Base-by-base conservation (phyloP, 2,888 invertebrate genomes). In the Ryuthela nishihirai region DNA sequence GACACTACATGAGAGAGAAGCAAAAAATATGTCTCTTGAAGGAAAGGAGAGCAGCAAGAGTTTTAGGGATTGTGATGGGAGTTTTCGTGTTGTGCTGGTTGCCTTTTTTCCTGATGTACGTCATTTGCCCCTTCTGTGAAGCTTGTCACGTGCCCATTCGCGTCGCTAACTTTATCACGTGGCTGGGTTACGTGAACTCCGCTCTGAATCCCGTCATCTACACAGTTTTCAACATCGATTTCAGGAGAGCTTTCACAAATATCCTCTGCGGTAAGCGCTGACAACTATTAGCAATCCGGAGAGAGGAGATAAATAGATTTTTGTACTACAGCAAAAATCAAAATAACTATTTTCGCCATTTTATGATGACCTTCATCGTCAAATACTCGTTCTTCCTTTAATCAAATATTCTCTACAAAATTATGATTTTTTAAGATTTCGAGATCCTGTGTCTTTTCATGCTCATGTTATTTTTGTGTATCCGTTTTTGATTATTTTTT, bases 51-150 rank as follows among this genome's bases (percentile, higher is more conserved):
- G 97, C 97, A 0, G 95, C 97, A 0, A 80, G 95, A 47, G 97
- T 95, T 0, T 80, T 98, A 2, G 97, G 94, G 20, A 94, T 98
- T 50, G 95, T 98, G 54, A 95, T 98, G 87, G 95, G 95, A 5
- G 94, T 94, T 0, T 98, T 98, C 74, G 92, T 97, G 43, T 85
- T 95, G 9, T 97, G 97, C 75, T 98, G 97, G 98, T 79, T 97
- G 61, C 98, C 98, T 3, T 98, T 98, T 78, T 98, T 97, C 75
- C 82, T 95, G 32, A 88, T 94, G 84, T 95, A 95, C 75, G 85
- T 95, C 42, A 88, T 93, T 62, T 80, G 88, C 66, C 93, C 94
- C 3, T 94, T 93, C 73, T 70, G 68, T 56, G 43, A 43, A 1
- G 34, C 32, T 12, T 68, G 69, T 42, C 42, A 47, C 10, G 49